Evolutionary conservation across 1,140 invertebrate genomes (phyloP).

Genomic region (Scaptomyza montana): DNA sequence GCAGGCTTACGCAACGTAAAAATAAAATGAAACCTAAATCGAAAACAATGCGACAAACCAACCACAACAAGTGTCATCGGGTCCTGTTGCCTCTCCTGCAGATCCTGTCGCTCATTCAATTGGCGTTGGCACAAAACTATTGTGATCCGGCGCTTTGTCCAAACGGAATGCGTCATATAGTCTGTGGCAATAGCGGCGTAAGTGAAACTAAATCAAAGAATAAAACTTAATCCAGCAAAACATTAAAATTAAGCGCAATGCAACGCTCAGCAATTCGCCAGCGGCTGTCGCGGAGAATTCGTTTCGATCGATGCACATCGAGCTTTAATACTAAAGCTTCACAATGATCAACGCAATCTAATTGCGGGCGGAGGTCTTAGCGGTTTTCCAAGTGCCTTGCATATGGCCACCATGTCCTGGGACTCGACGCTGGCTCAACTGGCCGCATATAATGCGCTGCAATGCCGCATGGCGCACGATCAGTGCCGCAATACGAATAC

Average conservation of each 20-base stretch:
- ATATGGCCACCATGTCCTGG: slow-evolving; percentile 71
- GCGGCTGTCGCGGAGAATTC: slow-evolving; percentile 59
- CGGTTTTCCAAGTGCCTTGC: slow-evolving; percentile 59
- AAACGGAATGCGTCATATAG: slow-evolving; percentile 53
- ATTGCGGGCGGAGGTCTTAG: slow-evolving; percentile 58
- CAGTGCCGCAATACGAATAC: slow-evolving; percentile 70
- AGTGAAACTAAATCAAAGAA: slow-evolving; percentile 22
- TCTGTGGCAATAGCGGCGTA: slow-evolving; percentile 65
- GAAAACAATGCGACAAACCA: background rate
- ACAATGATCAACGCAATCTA: slow-evolving; percentile 65
- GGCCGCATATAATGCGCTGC: slow-evolving; percentile 66
- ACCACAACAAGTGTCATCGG: background rate
- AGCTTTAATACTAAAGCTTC: slow-evolving; percentile 52
- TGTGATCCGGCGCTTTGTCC: slow-evolving; percentile 62
- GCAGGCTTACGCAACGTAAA: too few relatives aligned
- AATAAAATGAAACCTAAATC: too few relatives aligned
- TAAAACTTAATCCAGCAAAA: too few relatives aligned
- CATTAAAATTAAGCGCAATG: background rate
- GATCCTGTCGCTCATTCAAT: background rate
- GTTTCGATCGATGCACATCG: slow-evolving; percentile 52
- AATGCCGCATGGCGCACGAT: slow-evolving; percentile 74
- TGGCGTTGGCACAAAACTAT: slow-evolving; percentile 48
- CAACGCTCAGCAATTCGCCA: slow-evolving; percentile 54
- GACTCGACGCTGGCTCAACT: slow-evolving; percentile 53
- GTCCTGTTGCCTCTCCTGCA: background rate